A percentile compares a stretch with the other conserved stretches of the same genome.
Evolutionary conservation across 1,140 invertebrate genomes (phyloP).

Genomic region (Chymomyza costata): DNA sequence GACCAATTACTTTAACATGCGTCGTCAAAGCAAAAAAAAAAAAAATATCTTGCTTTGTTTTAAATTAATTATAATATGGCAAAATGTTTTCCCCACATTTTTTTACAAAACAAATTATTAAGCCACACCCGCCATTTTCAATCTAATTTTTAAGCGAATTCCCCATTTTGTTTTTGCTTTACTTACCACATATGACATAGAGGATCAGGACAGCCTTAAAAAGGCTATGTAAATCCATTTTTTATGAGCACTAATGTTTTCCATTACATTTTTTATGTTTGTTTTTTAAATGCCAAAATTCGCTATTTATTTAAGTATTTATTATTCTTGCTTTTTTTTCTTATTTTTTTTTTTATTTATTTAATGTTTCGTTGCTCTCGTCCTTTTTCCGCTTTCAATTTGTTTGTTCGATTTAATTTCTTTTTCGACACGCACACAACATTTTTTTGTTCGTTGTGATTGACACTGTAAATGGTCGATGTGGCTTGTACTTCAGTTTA

Average conservation of each 20-base stretch:
- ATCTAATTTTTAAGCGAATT: too few species aligned
- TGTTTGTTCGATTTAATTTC: constrained; percentile 41
- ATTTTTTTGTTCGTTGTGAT: constrained; percentile 8
- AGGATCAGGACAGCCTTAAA: constrained; percentile 75
- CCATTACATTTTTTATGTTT: constrained; percentile 75
- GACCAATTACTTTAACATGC: too few species aligned
- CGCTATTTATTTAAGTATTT: constrained; percentile 46
- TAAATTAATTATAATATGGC: too few species aligned
- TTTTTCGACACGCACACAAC: constrained; percentile 3
- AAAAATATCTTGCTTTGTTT: too few species aligned
- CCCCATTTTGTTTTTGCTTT: constrained; percentile 2
- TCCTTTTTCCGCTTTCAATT: constrained; percentile 12
- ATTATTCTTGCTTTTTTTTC: constrained; percentile 23
- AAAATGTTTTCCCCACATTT: too few species aligned
- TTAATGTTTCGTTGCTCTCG: constrained; percentile 24
- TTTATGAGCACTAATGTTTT: constrained; percentile 73
- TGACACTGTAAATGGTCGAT: background rate
- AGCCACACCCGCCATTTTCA: too few species aligned
- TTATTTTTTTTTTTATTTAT: constrained; percentile 7
- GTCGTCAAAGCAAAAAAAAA: too few species aligned
- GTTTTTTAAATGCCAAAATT: constrained; percentile 62
- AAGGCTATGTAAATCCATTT: constrained; percentile 75
- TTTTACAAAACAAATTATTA: too few species aligned
- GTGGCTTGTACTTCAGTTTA: constrained; percentile 4
- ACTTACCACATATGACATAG: constrained; percentile 73